Evolutionary conservation across 2,888 invertebrate species (phyloP).

Genomic region (Geotrupes spiniger): DNA sequence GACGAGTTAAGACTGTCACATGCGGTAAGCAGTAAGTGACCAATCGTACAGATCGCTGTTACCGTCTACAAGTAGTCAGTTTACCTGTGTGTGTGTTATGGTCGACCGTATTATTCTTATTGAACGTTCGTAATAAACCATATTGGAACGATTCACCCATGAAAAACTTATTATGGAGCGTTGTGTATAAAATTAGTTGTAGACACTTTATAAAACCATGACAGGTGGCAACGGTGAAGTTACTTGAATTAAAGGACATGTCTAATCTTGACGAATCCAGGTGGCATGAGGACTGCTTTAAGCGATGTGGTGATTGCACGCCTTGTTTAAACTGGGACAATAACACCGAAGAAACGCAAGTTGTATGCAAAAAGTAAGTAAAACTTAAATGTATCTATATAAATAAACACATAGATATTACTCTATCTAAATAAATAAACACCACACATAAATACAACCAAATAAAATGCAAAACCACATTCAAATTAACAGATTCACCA

Average conservation of each 20-base stretch:
- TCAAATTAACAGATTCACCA: too few relatives aligned
- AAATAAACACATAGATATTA: too few relatives aligned
- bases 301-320: slow-evolving; percentile 43
- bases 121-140: slow-evolving; percentile 5
- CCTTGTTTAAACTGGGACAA: slow-evolving; percentile 36
- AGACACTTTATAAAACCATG: slow-evolving; percentile 24
- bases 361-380: slow-evolving; percentile 40
- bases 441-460: too few relatives aligned
- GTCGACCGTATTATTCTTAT: slow-evolving; percentile 23
- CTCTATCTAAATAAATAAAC: too few relatives aligned
- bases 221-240: slow-evolving; percentile 30
- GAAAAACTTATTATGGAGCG: neutral
- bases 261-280: slow-evolving; percentile 42
- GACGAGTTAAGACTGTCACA: slow-evolving; percentile 24
- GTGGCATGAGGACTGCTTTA: slow-evolving; percentile 46
- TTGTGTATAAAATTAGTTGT: slow-evolving; percentile 12
- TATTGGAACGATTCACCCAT: slow-evolving; percentile 12
- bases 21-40: slow-evolving; percentile 30
- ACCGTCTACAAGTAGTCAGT: slow-evolving; percentile 17
- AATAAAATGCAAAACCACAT: too few relatives aligned
- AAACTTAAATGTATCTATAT: neutral
- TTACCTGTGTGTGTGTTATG: slow-evolving; percentile 30
- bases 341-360: slow-evolving; percentile 30
- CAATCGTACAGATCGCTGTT: slow-evolving; percentile 27
- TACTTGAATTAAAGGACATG: slow-evolving; percentile 31